Percentiles rank a stretch among this genome's conserved stretches.
These are phyloP conservation scores for Dynastes grantii DNA, from an alignment of 2,888 invertebrate species.

Conservation along the genomic window DNA sequence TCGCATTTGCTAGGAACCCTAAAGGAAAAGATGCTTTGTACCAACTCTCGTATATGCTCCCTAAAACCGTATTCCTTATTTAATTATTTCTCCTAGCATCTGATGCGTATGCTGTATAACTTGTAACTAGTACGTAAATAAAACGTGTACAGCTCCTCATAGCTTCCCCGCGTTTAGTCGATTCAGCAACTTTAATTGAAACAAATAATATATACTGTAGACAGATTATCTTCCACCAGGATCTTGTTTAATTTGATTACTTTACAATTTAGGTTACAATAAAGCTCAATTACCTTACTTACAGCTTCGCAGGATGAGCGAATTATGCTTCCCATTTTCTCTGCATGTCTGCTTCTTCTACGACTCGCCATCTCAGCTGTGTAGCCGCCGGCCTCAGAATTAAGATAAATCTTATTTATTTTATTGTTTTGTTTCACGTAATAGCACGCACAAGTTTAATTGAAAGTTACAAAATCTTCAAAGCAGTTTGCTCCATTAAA, in stretches of 20 bases:
- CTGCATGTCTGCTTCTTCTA: neutral
- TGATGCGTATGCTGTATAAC: too few species aligned
- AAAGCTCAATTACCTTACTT: slow-evolving; percentile 35
- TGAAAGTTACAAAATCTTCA: slow-evolving; percentile 20
- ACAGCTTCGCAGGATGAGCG: slow-evolving; percentile 9
- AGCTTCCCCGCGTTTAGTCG: neutral
- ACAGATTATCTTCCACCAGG: slow-evolving; percentile 22
- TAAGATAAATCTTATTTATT: slow-evolving; percentile 32
- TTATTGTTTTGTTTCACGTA: slow-evolving; percentile 21
- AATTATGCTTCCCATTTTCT: neutral
- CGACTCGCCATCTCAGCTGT: neutral
- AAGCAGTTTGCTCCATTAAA: too few species aligned
- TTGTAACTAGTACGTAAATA: too few species aligned
- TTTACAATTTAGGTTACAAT: slow-evolving; percentile 39
- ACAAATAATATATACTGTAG: slow-evolving; percentile 35
- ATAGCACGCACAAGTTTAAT: slow-evolving; percentile 1
- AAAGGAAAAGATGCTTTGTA: too few species aligned
- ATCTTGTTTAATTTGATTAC: slow-evolving; percentile 43
- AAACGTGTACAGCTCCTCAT: neutral
- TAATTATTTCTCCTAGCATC: too few species aligned
- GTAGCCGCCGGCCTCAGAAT: slow-evolving; percentile 9
- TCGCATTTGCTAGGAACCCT: too few species aligned
- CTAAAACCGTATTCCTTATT: too few species aligned
- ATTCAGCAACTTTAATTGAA: slow-evolving; percentile 42
- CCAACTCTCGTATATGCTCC: too few species aligned